phyloP scores from a whole-genome alignment of 92 coral and sea anemone species.

The Plumapathes pennacea region DNA sequence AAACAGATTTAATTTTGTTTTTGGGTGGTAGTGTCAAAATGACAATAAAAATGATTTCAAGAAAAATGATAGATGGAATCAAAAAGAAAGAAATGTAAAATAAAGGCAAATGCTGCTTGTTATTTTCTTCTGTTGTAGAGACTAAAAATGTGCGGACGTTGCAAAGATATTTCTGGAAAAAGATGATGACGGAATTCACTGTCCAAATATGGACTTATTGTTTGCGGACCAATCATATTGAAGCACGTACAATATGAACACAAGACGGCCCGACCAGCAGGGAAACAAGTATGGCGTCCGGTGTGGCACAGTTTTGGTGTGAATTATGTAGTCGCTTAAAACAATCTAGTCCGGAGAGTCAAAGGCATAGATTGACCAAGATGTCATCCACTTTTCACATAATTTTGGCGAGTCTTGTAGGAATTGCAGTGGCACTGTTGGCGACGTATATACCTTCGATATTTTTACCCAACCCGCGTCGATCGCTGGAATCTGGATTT shows the following conservation, averaged over 20 bases:
- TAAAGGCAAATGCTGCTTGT: no score
- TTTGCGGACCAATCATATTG: slow-evolving; percentile 74
- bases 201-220: no score
- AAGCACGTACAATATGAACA: slow-evolving; percentile 64
- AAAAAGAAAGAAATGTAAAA: no score
- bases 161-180: no score
- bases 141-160: no score
- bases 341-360: slow-evolving; percentile 24
- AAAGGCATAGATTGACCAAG: slow-evolving; percentile 40
- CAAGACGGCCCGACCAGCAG: not conserved
- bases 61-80: no score
- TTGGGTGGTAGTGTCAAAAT: no score
- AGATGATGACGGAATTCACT: no score
- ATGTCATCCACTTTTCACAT: slow-evolving; percentile 56
- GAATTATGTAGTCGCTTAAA: slow-evolving; percentile 71
- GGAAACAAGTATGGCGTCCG: slow-evolving; percentile 92
- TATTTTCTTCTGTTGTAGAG: no score
- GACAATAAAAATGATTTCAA: no score
- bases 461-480: slow-evolving; percentile 45
- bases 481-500: slow-evolving; percentile 73
- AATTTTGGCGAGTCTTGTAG: slow-evolving; percentile 71
- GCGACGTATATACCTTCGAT: slow-evolving; percentile 73
- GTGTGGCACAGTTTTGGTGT: slow-evolving; percentile 67
- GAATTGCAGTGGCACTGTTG: slow-evolving; percentile 72
- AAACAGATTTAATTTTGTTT: no score